Percentiles rank a stretch among this genome's conserved stretches.
These are phyloP conservation scores for Thymallus thymallus DNA, from an alignment of 2,113 vertebrate species.

Conservation along the genomic window DNA sequence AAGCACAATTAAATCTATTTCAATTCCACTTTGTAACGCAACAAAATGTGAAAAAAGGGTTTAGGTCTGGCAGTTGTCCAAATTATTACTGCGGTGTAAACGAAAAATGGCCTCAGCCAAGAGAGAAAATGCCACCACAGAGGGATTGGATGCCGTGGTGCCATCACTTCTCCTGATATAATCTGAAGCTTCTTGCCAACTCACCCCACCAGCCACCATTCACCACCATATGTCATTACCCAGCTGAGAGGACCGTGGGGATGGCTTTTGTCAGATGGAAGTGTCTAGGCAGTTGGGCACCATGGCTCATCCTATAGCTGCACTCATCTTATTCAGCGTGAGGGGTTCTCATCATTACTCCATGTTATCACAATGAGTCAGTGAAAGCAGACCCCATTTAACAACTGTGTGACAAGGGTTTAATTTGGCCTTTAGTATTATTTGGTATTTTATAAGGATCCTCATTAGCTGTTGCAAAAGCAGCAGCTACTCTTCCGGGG, in stretches of 20 bases:
- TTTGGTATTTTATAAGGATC: too few relatives aligned
- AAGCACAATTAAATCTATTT: too few relatives aligned
- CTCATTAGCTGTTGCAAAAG: too few relatives aligned
- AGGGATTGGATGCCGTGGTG: background rate
- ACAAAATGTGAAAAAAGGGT: background rate
- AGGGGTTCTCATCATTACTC: too few relatives aligned
- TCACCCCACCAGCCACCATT: background rate
- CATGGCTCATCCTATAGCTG: slow-evolving; percentile 1
- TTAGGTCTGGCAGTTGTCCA: slow-evolving; percentile 19
- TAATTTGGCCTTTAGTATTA: too few relatives aligned
- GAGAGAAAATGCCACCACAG: slow-evolving; percentile 21
- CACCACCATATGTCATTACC: slow-evolving; percentile 3
- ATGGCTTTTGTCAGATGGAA: slow-evolving; percentile 14
- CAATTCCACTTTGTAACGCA: too few relatives aligned
- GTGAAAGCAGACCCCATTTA: too few relatives aligned
- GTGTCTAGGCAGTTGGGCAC: slow-evolving; percentile 7
- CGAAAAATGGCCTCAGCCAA: too few relatives aligned
- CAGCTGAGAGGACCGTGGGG: background rate
- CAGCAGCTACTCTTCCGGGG: too few relatives aligned
- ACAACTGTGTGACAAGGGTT: too few relatives aligned
- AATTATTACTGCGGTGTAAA: slow-evolving; percentile 28
- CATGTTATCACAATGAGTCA: too few relatives aligned
- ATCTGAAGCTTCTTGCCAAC: background rate
- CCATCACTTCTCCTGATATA: slow-evolving; percentile 29
- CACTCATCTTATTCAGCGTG: too few relatives aligned